phyloP scores from a whole-genome alignment of 2,797 vertebrate genomes.

The Onychomys torridus region DNA sequence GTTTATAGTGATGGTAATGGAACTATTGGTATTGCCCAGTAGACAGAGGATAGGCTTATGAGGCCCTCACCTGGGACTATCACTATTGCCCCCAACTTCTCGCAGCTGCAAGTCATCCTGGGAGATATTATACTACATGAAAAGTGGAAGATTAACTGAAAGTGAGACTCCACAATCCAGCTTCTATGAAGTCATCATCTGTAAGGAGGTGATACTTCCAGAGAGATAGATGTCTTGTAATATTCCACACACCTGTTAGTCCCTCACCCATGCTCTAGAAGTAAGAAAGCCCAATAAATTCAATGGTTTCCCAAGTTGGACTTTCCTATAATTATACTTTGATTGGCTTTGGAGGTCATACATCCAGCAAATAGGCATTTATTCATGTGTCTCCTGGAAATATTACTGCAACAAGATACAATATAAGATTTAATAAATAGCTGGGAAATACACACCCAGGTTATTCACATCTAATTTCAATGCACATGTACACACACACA shows the following conservation, averaged over 20 bases:
- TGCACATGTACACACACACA: rapidly evolving
- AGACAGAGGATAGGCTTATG: neutral
- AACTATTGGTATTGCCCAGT: neutral
- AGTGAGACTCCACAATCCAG: neutral
- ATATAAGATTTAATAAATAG: neutral
- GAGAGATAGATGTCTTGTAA: neutral
- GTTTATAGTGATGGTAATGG: neutral
- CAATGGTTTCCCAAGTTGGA: neutral
- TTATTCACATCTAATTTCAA: neutral
- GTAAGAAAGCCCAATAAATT: neutral
- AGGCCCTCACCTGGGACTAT: neutral
- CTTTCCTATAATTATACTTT: neutral
- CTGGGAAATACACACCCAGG: neutral
- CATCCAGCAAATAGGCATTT: neutral
- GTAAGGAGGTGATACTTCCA: neutral
- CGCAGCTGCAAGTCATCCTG: neutral
- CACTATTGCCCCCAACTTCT: neutral
- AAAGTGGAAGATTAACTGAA: neutral
- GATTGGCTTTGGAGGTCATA: neutral
- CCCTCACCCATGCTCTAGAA: neutral
- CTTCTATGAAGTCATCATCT: neutral
- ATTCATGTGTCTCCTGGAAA: neutral
- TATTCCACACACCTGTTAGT: neutral
- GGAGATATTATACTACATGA: neutral
- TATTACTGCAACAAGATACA: neutral